A percentile compares a stretch with the other conserved stretches of the same genome.
Evolutionary conservation across 2,113 vertebrate genomes (phyloP).

Genomic region (Agelaius tricolor): DNA sequence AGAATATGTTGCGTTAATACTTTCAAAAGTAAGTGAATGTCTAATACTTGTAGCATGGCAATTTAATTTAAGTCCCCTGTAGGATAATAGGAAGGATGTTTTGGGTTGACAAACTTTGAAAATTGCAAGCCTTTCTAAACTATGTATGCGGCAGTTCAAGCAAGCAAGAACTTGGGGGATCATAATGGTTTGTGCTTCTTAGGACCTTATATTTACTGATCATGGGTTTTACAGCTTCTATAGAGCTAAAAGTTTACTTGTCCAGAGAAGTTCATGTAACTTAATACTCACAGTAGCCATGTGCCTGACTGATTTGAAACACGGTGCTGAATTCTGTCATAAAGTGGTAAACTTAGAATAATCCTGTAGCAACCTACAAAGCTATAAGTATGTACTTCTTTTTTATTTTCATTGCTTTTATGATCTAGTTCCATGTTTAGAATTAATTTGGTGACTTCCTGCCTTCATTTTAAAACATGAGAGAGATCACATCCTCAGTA

Average conservation of each 20-base stretch:
- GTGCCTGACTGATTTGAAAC: background rate
- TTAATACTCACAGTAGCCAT: background rate
- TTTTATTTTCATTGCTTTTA: background rate
- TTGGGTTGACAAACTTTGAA: background rate
- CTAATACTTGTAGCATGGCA: background rate
- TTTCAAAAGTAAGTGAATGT: background rate
- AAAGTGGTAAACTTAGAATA: background rate
- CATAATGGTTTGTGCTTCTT: background rate
- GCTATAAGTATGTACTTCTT: fast-evolving
- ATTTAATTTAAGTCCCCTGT: background rate
- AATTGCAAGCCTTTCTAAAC: background rate
- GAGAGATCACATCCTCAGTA: background rate
- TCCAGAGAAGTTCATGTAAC: background rate
- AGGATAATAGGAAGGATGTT: background rate
- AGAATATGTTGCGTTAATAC: background rate
- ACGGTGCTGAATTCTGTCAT: background rate
- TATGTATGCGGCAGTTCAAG: background rate
- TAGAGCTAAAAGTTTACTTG: background rate
- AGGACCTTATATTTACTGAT: background rate
- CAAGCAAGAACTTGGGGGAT: background rate
- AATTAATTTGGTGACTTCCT: background rate
- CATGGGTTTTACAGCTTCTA: background rate
- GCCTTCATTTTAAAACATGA: background rate
- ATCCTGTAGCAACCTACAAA: background rate
- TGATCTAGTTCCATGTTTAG: background rate